Evolutionary conservation across 1,140 invertebrate genomes (phyloP), one percentile per base, ranked within the genome.

Genomic region (Hylaeus volcanicus): DNA sequence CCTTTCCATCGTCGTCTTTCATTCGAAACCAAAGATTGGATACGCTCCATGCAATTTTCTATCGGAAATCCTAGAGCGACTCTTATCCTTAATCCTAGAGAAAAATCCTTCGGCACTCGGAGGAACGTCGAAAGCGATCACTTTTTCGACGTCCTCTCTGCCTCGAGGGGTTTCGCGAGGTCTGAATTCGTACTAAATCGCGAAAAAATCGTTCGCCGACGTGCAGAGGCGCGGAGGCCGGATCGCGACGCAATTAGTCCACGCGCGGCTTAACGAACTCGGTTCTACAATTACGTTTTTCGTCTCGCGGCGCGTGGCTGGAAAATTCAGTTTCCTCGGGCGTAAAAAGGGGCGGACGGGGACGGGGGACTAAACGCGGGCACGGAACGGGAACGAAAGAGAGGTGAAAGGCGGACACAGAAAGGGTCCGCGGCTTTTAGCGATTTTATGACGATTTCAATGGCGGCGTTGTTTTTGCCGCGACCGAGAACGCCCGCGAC

Each of bases 381-480:
- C 5, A 5, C 5, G 11, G 8, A 3, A 4, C 14, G 14, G 1
- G 58, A 53, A 51, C 5, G 48, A 15, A 55, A 41, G n/a, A 41
- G 43, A 14, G 11, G 58, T 2, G 45, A 65, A 41, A 55, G 58
- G 64, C 53, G 53, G 48, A 14, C 41, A 41, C 41, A 66, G 66
- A 65, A 12, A 66, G 53, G 51, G 74, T n/a, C 53, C 43, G 51
- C 53, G 64, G 65, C 53, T 66, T 76, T 76, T 69, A 66, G 55
- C 53, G 65, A 69, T 76, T 76, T 76, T 68, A 76, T 69, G 65
- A 76, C 39, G 48, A 43, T 60, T 76, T 58, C 74, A 69, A 58
- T 58, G 65, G 53, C 53, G 51, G 9, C 26, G 26, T 58, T 56
- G 74, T 76, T 76, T 66, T 66, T 51, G 39, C 41, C 71, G 43